A percentile compares a stretch with the other conserved stretches of the same genome.
Conservation (phyloP, 2,797 vertebrate species). For the Myotis planiceps region DNA sequence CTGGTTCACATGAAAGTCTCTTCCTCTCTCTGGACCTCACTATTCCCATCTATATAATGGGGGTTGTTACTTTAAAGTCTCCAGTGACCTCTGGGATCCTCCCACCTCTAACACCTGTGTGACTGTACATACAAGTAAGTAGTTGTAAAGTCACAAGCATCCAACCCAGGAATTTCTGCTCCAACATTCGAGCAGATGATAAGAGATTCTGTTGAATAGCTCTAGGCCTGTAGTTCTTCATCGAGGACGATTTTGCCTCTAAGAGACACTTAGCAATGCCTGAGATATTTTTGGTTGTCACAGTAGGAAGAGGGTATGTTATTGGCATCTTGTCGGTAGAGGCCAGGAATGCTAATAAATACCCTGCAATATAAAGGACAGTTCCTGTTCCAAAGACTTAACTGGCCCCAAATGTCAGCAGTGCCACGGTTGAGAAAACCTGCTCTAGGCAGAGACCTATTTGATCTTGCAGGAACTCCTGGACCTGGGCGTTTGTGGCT, state of each 20-base stretch:
- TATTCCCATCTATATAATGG: not conserved
- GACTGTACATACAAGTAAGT: not conserved
- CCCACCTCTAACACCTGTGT: not conserved
- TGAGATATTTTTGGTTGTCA: not conserved
- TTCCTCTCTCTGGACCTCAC: not conserved
- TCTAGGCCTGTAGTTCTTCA: not conserved
- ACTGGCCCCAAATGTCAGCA: not conserved
- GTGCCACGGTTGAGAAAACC: not conserved
- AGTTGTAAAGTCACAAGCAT: not conserved
- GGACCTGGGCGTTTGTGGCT: not conserved
- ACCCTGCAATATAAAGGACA: not conserved
- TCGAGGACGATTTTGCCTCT: not conserved
- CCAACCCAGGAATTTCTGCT: not conserved
- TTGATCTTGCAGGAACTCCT: not conserved
- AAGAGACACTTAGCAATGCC: not conserved
- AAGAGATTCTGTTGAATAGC: not conserved
- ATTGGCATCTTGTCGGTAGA: not conserved
- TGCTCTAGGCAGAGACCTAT: not conserved
- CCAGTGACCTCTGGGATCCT: not conserved
- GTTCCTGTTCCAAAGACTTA: not conserved
- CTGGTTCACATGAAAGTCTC: not conserved
- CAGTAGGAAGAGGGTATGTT: not conserved
- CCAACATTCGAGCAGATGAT: not conserved
- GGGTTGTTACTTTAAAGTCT: not conserved
- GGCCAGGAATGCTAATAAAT: not conserved